Evolutionary conservation across 2,888 invertebrate genomes (phyloP).

Genomic region (Sinodicranocentrus sp.): DNA sequence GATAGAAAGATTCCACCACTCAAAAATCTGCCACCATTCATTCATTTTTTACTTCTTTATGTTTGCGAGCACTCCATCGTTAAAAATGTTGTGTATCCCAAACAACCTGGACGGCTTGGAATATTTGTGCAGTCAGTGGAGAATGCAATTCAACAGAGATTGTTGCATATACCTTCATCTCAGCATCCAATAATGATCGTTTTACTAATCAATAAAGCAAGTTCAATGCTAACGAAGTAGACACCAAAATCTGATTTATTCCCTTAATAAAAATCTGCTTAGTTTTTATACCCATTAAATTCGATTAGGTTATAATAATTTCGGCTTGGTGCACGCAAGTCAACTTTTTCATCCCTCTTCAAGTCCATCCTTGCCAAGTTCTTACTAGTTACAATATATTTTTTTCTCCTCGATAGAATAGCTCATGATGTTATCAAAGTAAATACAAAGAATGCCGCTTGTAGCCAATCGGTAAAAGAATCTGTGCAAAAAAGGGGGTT

Average conservation of each 20-base stretch:
- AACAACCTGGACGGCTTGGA: too few species aligned
- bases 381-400: constrained; percentile 13
- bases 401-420: constrained; percentile 54
- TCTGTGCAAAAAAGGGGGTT: neutral
- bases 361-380: constrained; percentile 10
- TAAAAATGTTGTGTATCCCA: too few species aligned
- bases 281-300: constrained; percentile 52
- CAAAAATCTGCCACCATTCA: too few species aligned
- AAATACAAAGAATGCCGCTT: constrained; percentile 44
- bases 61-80: too few species aligned
- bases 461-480: constrained; percentile 9
- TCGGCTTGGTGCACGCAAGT: constrained; percentile 48
- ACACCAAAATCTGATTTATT: constrained; percentile 56
- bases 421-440: constrained; percentile 54
- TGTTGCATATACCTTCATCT: neutral
- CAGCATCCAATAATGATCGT: constrained; percentile 38
- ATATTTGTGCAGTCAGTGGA: too few species aligned
- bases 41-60: too few species aligned
- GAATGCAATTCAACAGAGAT: too few species aligned
- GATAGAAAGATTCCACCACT: too few species aligned
- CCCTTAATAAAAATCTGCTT: constrained; percentile 32
- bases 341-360: constrained; percentile 28
- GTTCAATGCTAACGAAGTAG: constrained; percentile 52
- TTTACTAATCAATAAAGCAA: constrained; percentile 51
- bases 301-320: constrained; percentile 54